A percentile compares a stretch with the other conserved stretches of the same genome.
Evolutionary conservation across 2,797 vertebrate species (phyloP).

Genomic region (Morelia viridis): DNA sequence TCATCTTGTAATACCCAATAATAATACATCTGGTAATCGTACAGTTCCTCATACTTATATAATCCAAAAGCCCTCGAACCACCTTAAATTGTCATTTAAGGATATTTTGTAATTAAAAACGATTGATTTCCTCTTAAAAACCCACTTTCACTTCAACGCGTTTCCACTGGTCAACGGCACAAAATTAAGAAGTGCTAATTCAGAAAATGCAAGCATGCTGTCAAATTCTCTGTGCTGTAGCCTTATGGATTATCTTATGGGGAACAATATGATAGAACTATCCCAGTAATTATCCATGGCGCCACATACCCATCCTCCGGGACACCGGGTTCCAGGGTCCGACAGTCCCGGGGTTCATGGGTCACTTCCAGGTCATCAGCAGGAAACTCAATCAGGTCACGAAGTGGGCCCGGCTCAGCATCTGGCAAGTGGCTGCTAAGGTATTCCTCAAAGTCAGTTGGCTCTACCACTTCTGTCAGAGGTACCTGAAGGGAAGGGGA

Average conservation of each 20-base stretch:
- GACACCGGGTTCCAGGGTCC: slow-evolving; percentile 82
- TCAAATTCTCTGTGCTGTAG: neutral
- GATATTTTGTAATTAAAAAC: neutral
- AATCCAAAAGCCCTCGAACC: neutral
- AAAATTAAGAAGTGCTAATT: neutral
- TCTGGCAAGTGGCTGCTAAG: slow-evolving; percentile 82
- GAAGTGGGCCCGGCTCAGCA: slow-evolving; percentile 81
- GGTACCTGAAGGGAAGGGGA: slow-evolving; percentile 75
- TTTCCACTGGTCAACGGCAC: neutral
- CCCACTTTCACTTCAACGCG: neutral
- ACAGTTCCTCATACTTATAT: neutral
- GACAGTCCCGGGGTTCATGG: slow-evolving; percentile 84
- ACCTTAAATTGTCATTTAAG: neutral
- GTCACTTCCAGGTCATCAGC: slow-evolving; percentile 85
- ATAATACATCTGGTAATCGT: neutral
- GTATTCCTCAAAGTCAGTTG: slow-evolving; percentile 89
- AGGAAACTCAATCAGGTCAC: slow-evolving; percentile 87
- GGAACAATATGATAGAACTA: neutral
- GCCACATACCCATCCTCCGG: slow-evolving; percentile 82
- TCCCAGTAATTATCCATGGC: slow-evolving; percentile 48
- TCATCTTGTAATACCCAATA: neutral
- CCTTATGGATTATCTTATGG: neutral
- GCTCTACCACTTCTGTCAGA: slow-evolving; percentile 87
- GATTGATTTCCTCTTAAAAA: neutral
- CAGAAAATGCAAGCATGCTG: neutral